phyloP scores from a whole-genome alignment of 2,888 invertebrate species.

The Exocentrus adspersus region DNA sequence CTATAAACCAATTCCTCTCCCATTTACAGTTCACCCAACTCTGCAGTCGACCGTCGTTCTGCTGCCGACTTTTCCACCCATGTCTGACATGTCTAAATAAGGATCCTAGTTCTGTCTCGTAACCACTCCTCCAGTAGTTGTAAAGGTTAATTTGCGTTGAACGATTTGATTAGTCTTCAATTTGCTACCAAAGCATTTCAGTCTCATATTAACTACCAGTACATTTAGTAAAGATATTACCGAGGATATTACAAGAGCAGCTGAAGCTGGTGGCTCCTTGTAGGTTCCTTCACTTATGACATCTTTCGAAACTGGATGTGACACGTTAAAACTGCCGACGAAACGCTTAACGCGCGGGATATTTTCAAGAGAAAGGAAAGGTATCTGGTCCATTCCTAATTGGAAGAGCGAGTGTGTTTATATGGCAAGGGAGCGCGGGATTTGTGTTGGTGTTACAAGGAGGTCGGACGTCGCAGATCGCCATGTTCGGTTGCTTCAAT shows the following conservation, averaged over 20 bases:
- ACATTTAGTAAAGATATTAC: too few relatives aligned
- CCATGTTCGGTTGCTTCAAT: constrained; percentile 58
- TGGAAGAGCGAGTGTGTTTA: constrained; percentile 42
- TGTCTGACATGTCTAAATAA: constrained; percentile 37
- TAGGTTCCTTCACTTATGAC: too few relatives aligned
- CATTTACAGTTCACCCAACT: constrained; percentile 13
- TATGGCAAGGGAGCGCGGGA: constrained; percentile 51
- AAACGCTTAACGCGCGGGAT: constrained; percentile 28
- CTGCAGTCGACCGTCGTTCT: neutral
- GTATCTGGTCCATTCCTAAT: constrained; percentile 41
- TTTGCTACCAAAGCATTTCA: neutral
- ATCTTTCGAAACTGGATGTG: neutral
- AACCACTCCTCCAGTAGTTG: constrained; percentile 40
- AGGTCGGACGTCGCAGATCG: constrained; percentile 51
- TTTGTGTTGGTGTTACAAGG: constrained; percentile 54
- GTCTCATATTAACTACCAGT: too few relatives aligned
- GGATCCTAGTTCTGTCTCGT: constrained; percentile 35
- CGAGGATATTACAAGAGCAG: too few relatives aligned
- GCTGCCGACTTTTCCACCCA: constrained; percentile 15
- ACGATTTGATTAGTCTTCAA: neutral
- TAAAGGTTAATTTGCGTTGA: constrained; percentile 38
- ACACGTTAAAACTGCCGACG: constrained; percentile 3
- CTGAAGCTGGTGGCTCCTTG: too few relatives aligned
- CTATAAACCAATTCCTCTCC: too few relatives aligned
- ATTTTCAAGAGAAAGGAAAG: constrained; percentile 30